Evolutionary conservation across 2,888 invertebrate species (phyloP), one percentile per base, ranked within the genome.

Genomic region (Eristalinus sepulchralis): DNA sequence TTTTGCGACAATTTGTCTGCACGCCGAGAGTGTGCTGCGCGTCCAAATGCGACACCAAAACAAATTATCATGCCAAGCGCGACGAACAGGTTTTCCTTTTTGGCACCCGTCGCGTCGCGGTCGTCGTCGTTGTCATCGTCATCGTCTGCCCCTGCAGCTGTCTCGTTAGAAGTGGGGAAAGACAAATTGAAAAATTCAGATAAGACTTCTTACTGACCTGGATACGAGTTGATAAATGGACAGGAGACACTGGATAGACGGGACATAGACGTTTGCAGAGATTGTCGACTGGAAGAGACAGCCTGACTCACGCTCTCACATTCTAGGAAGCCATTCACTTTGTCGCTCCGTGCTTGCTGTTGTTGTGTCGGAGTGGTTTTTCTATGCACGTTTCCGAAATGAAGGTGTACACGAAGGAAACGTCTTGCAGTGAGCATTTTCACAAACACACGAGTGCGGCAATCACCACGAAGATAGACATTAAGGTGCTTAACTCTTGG

Each of bases 131-230:
- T n/a, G n/a, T n/a, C n/a, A n/a, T n/a, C n/a, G n/a, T 27, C 27
- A 27, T 27, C 27, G 53, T 67, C 24, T 6, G 20, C 34, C 34
- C 27, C 33, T 59, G 27, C 9, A 13, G 10, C 36, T 62, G 68
- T 33, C 3, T 63, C 47, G 8, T 47, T 47, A 47, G 47, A 47
- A 11, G 60, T 11, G 33, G 39, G 64, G 34, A 71, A 64, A n/a
- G n/a, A n/a, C n/a, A 66, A 36, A 55, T 34, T 57, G 71, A 31
- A 64, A 59, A 39, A 39, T 55, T 36, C 72, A 67, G 83, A 86
- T 86, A 78, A 86, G 86, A 83, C 75, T 83, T 75, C 86, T 83
- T 86, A 78, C 78, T 86, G 86, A 83, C 86, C 86, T 86, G 83
- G 53, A 78, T 86, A 75, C 34, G 39, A 70, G 27, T 62, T 86